Conservation (phyloP, 2,888 invertebrate genomes). For the Eurois occulta region DNA sequence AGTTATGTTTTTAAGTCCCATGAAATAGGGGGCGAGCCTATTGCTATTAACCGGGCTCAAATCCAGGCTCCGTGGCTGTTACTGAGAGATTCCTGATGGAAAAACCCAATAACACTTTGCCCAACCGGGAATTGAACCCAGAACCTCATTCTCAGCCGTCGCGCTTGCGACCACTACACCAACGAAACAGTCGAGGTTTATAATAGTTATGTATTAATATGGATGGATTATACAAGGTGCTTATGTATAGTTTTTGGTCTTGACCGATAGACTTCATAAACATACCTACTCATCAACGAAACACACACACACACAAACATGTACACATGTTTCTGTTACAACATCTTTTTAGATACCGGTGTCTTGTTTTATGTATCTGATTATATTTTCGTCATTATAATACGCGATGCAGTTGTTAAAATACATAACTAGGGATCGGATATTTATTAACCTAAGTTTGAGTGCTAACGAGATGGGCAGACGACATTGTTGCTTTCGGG, state of each 20-base stretch:
- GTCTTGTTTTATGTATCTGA: not conserved
- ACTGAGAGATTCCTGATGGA: not conserved
- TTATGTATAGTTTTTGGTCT: constrained; percentile 31
- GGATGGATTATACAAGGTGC: not conserved
- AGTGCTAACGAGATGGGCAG: too few species aligned
- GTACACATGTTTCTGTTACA: constrained; percentile 19
- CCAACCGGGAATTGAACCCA: not conserved
- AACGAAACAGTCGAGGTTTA: not conserved
- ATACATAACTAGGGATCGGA: too few species aligned
- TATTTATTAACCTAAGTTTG: too few species aligned
- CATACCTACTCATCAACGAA: constrained; percentile 36
- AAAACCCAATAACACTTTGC: not conserved
- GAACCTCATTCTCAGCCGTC: not conserved
- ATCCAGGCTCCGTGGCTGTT: not conserved
- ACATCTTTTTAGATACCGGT: constrained; percentile 34
- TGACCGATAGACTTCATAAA: constrained; percentile 50
- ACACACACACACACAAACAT: too few species aligned
- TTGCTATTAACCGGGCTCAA: not conserved
- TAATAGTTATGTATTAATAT: not conserved
- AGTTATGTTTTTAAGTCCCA: not conserved
- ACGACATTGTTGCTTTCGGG: too few species aligned
- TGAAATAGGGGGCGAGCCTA: not conserved
- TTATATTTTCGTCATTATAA: not conserved
- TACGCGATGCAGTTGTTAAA: not conserved
- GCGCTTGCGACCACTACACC: not conserved